Evolutionary conservation across 2,113 vertebrate genomes (phyloP).

Genomic region (Apus apus): DNA sequence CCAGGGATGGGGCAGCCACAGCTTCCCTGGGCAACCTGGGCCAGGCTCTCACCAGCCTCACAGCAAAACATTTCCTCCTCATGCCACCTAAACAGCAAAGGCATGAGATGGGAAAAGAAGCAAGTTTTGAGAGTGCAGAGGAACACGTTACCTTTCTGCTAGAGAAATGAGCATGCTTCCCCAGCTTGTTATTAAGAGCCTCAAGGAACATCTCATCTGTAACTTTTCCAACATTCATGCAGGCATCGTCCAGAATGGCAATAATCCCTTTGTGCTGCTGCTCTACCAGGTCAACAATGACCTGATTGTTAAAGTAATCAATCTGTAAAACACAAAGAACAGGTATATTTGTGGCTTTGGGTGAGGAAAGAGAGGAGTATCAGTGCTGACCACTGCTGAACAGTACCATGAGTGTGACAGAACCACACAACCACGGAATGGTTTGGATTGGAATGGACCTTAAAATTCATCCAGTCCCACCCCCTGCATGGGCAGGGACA

Average conservation of each 20-base stretch:
- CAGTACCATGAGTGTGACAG: neutral
- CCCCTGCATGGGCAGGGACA: no score
- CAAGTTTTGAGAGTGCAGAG: neutral
- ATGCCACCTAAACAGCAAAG: neutral
- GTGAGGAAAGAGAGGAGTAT: neutral
- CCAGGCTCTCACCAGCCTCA: no score
- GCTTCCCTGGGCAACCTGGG: no score
- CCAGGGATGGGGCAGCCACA: no score
- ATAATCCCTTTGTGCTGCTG: conserved; percentile 98
- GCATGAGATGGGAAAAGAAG: neutral
- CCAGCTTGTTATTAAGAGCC: conserved; percentile 91
- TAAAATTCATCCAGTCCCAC: no score
- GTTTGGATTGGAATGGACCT: no score
- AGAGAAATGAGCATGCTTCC: conserved; percentile 92
- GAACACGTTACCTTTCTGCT: conserved; percentile 89
- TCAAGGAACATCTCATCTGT: conserved; percentile 95
- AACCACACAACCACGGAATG: no score
- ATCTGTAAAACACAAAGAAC: conserved; percentile 77
- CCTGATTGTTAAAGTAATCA: conserved; percentile 98
- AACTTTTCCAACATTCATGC: conserved; percentile 97
- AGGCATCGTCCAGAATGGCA: conserved; percentile 93
- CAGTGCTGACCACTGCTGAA: neutral
- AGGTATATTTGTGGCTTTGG: neutral
- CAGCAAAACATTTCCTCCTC: no score
- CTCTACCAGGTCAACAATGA: conserved; percentile 96